Evolutionary conservation across 2,888 invertebrate species (phyloP).

Genomic region (Tethea ocularis): DNA sequence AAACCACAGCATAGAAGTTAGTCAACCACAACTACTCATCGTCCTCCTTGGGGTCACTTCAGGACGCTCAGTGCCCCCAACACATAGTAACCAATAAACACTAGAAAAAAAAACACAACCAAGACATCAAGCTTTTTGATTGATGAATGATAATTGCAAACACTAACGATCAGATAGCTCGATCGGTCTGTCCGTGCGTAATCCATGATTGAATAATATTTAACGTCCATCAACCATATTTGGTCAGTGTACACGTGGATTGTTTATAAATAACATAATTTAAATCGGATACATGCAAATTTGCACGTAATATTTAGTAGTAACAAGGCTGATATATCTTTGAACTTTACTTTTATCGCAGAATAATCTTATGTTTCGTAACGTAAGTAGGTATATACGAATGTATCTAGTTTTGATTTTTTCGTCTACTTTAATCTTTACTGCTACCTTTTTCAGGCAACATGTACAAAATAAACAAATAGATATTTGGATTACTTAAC

Average conservation of each 20-base stretch:
- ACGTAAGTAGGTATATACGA: too few species aligned
- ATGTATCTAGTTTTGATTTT: background rate
- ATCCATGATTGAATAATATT: conserved; percentile 17
- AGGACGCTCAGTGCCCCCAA: too few species aligned
- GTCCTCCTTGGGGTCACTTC: too few species aligned
- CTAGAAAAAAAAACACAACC: background rate
- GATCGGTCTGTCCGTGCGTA: conserved; percentile 3
- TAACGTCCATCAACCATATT: conserved; percentile 43
- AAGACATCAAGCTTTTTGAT: conserved; percentile 21
- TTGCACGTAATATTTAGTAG: background rate
- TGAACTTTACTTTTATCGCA: background rate
- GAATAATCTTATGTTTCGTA: too few species aligned
- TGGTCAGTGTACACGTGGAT: conserved; percentile 16
- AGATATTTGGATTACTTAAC: background rate
- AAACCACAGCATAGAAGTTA: too few species aligned
- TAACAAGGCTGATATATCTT: background rate
- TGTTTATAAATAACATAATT: background rate
- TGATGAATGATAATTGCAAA: conserved; percentile 35
- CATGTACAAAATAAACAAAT: background rate
- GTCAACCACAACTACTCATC: too few species aligned
- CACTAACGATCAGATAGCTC: conserved; percentile 17
- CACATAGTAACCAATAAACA: background rate
- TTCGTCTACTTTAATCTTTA: background rate
- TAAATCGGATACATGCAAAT: background rate
- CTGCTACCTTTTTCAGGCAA: background rate